A percentile compares a stretch with the other conserved stretches of the same genome.
phyloP scores from a whole-genome alignment of 1,140 invertebrate genomes.

The Globodera rostochiensis region DNA sequence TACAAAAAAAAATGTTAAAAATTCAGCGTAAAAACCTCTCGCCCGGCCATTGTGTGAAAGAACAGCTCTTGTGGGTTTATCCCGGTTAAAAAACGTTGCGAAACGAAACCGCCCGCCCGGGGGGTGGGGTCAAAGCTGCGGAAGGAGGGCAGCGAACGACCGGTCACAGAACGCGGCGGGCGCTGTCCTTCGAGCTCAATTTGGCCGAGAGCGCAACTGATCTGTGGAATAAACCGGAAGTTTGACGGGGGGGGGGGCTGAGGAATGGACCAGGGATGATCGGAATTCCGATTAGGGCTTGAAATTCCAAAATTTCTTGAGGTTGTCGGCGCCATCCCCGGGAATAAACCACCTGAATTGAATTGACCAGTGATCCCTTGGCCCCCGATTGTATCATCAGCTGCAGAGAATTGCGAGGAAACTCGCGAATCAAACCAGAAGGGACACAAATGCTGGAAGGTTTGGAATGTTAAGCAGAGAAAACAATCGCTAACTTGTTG shows the following conservation, averaged over 20 bases:
- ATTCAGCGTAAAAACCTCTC: slow-evolving; percentile 74
- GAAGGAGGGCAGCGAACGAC: slow-evolving; percentile 88
- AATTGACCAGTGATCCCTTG: slow-evolving; percentile 81
- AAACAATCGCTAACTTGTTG: slow-evolving; percentile 72
- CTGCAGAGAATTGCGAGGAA: slow-evolving; percentile 92
- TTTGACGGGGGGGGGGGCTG: background rate
- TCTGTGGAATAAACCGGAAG: slow-evolving; percentile 72
- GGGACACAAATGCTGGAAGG: slow-evolving; percentile 75
- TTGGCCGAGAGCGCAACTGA: slow-evolving; percentile 92
- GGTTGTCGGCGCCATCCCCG: no score
- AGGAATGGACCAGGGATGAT: background rate
- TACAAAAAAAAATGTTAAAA: slow-evolving; percentile 4
- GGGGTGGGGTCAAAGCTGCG: slow-evolving; percentile 85
- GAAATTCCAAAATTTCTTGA: no score
- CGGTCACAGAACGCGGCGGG: slow-evolving; percentile 89
- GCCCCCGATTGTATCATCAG: slow-evolving; percentile 97
- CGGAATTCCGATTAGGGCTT: no score
- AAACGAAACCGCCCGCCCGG: slow-evolving; percentile 91
- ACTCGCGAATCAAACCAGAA: slow-evolving; percentile 78
- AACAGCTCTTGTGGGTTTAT: slow-evolving; percentile 97
- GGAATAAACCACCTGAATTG: slow-evolving; percentile 53
- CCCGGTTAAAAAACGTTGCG: slow-evolving; percentile 92
- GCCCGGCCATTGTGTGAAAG: slow-evolving; percentile 99
- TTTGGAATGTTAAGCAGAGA: background rate
- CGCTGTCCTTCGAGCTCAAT: slow-evolving; percentile 97